Evolutionary conservation across 2,888 invertebrate species (phyloP).

Genomic region (Thalpophila matura): DNA sequence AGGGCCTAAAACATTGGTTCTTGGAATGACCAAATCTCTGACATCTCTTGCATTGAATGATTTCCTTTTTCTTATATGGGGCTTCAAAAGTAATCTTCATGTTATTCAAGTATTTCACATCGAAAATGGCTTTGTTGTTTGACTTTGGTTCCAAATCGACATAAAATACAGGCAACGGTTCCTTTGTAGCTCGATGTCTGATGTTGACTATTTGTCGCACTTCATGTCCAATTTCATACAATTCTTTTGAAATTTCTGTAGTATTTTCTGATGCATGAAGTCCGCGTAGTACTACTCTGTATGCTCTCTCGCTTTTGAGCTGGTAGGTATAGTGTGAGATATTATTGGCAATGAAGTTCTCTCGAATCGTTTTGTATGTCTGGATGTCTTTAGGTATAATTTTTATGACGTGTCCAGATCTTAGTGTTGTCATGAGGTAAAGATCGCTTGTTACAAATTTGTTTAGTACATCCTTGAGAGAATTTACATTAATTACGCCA

Average conservation of each 20-base stretch:
- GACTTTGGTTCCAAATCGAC: neutral
- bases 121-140: neutral
- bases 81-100: slow-evolving; percentile 18
- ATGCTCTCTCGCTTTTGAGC: neutral
- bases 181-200: neutral
- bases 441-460: neutral
- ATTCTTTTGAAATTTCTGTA: too few species aligned
- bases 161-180: neutral
- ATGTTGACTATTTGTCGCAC: neutral
- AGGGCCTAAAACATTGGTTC: neutral
- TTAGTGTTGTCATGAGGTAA: neutral
- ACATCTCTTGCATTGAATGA: slow-evolving; percentile 1
- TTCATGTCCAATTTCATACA: neutral
- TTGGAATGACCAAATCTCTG: slow-evolving; percentile 7
- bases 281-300: neutral
- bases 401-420: neutral
- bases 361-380: neutral
- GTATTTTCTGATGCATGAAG: neutral
- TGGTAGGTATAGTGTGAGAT: neutral
- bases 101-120: neutral
- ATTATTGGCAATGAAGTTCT: neutral
- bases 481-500: too few species aligned
- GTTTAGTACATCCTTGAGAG: neutral
- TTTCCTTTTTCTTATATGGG: slow-evolving; percentile 10
- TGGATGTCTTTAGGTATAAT: slow-evolving; percentile 1